These are phyloP conservation scores for Polyommatus iphigenia DNA, from an alignment of 2,888 invertebrate species.

Conservation along the genomic window DNA sequence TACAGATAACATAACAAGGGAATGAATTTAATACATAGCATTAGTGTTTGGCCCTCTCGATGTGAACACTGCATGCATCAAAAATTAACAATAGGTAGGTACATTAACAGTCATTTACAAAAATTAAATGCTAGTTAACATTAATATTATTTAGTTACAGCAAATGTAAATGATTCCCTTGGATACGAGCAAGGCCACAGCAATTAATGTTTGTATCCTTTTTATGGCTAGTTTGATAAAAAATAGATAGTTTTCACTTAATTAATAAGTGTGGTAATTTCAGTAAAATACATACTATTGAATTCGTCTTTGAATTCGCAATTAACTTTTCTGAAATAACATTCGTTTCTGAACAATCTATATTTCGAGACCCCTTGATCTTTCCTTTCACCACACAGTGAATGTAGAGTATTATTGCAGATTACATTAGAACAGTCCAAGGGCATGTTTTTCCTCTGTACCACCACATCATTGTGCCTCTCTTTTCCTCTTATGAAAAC, in stretches of 20 bases:
- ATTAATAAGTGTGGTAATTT: too few species aligned
- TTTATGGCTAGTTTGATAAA: background rate
- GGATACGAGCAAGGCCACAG: too few species aligned
- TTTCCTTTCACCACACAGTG: slow-evolving; percentile 58
- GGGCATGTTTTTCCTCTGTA: background rate
- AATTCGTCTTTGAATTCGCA: slow-evolving; percentile 57
- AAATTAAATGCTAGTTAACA: too few species aligned
- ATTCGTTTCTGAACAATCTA: slow-evolving; percentile 64
- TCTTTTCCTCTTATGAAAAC: slow-evolving; percentile 19
- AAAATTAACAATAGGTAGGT: too few species aligned
- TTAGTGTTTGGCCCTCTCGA: too few species aligned
- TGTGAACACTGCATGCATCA: too few species aligned
- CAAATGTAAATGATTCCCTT: too few species aligned
- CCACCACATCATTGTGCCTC: slow-evolving; percentile 28
- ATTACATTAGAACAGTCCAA: slow-evolving; percentile 55
- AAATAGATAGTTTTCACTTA: background rate
- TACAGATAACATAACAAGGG: too few species aligned
- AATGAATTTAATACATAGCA: too few species aligned
- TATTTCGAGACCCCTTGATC: slow-evolving; percentile 51
- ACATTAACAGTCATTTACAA: too few species aligned
- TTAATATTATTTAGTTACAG: too few species aligned
- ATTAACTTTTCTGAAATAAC: slow-evolving; percentile 67
- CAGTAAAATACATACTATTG: slow-evolving; percentile 56
- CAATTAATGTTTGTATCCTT: background rate
- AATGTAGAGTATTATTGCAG: slow-evolving; percentile 53